These are phyloP conservation scores for Rhopilema esculentum DNA, from an alignment of 30 jellyfish, hydroid and myxozoan species.

Conservation along the genomic window DNA sequence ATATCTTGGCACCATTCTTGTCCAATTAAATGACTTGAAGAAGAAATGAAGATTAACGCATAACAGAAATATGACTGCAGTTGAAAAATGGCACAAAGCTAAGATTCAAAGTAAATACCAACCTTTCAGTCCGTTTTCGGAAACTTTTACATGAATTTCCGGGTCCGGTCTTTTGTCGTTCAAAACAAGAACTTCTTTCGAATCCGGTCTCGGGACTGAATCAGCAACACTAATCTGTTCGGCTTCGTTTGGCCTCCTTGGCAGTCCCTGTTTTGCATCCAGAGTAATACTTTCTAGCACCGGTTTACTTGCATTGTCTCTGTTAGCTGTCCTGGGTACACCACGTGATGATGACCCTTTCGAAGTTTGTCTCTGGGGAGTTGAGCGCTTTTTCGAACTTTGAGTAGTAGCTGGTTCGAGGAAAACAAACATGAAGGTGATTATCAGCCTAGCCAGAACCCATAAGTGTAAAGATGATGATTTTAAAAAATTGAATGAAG, in stretches of 20 bases:
- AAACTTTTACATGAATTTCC: not conserved
- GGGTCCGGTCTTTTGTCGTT: not conserved
- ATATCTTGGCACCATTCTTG: too few relatives aligned
- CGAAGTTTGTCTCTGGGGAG: slow-evolving; percentile 4
- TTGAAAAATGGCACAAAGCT: too few relatives aligned
- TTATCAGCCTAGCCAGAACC: too few relatives aligned
- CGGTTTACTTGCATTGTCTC: not conserved
- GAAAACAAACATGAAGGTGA: not conserved
- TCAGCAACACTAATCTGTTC: not conserved
- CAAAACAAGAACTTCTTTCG: not conserved
- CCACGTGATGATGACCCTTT: not conserved
- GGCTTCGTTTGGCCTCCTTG: not conserved
- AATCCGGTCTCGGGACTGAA: not conserved
- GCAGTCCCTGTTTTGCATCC: not conserved
- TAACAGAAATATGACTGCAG: too few relatives aligned
- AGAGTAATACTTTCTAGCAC: not conserved
- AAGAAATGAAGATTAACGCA: too few relatives aligned
- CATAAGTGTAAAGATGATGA: too few relatives aligned
- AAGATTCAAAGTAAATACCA: too few relatives aligned
- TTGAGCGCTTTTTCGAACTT: slow-evolving; percentile 13
- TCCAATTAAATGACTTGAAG: too few relatives aligned
- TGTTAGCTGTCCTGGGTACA: not conserved
- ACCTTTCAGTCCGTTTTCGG: not conserved
- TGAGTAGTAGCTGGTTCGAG: not conserved
- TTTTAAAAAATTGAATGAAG: too few relatives aligned